Evolutionary conservation across 2,888 invertebrate species (phyloP).

Genomic region (Kryphioiulus occultus): DNA sequence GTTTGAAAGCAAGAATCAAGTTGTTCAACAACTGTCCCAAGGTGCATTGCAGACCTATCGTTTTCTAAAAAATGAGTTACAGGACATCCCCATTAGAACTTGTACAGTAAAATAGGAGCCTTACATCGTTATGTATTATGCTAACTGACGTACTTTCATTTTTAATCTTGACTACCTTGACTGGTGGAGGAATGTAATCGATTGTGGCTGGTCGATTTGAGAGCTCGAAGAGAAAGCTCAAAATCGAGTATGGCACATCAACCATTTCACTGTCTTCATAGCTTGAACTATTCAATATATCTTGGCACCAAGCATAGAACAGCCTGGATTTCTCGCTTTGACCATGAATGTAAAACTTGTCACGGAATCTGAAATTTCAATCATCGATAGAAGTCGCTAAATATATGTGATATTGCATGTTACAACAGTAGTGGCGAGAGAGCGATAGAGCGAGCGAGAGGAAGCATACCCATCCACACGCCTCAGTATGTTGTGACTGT

Average conservation of each 20-base stretch:
- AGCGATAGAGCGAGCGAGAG: no score
- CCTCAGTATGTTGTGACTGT: background rate
- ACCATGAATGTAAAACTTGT: slow-evolving; percentile 26
- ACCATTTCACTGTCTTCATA: background rate
- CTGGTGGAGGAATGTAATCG: background rate
- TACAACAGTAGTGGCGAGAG: no score
- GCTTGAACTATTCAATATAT: background rate
- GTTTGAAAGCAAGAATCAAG: background rate
- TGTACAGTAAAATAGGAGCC: no score
- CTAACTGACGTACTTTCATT: background rate
- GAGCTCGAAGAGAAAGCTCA: slow-evolving; percentile 20
- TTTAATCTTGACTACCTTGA: background rate
- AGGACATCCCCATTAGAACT: background rate
- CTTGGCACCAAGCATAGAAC: background rate
- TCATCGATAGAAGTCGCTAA: no score
- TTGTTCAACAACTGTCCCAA: background rate
- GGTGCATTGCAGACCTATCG: background rate
- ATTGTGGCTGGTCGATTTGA: background rate
- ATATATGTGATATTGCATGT: no score
- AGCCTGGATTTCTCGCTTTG: background rate
- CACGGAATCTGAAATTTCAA: background rate
- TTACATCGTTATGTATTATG: no score
- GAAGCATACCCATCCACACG: background rate
- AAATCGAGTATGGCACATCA: slow-evolving; percentile 16
- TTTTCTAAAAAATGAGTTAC: background rate